Conservation (phyloP, 2,888 invertebrate species). For the Glyphotaelius pellucidus region DNA sequence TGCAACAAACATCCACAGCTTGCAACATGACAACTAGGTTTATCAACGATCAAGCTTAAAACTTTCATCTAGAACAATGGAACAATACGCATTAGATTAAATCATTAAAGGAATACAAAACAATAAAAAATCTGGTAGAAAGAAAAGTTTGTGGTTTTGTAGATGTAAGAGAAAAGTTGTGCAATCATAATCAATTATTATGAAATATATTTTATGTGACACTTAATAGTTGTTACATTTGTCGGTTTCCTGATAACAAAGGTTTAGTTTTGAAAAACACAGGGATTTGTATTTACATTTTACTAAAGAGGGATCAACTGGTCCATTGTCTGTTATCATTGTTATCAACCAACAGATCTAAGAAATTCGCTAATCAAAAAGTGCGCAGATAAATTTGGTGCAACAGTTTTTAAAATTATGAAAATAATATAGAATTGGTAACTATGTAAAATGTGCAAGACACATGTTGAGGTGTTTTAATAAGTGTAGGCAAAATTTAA, state of each 20-base stretch:
- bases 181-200: neutral
- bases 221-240: neutral
- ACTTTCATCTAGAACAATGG: neutral
- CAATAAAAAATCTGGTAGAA: neutral
- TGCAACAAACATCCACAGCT: slow-evolving; percentile 18
- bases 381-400: neutral
- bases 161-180: neutral
- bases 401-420: neutral
- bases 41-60: neutral
- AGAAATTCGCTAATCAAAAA: neutral
- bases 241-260: neutral
- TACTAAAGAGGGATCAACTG: neutral
- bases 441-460: neutral
- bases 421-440: neutral
- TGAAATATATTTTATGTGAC: neutral
- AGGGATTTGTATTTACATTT: neutral
- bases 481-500: neutral
- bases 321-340: neutral
- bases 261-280: neutral
- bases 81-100: neutral
- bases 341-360: neutral
- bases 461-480: neutral
- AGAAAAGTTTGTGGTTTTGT: neutral
- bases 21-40: neutral
- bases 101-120: slow-evolving; percentile 9